phyloP scores from a whole-genome alignment of 2,888 invertebrate species.

The Lobophora halterata region DNA sequence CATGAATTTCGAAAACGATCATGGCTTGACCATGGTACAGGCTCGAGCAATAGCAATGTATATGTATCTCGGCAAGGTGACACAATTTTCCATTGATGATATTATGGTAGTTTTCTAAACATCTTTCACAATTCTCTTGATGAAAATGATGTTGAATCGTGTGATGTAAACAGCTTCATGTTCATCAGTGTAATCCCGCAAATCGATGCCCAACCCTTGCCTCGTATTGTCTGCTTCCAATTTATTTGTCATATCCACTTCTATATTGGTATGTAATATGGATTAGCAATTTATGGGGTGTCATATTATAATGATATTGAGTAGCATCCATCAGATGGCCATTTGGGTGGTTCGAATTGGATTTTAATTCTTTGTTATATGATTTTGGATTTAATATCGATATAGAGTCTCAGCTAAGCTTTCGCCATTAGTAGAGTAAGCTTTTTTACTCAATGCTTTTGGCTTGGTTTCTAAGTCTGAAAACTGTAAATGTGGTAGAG shows the following conservation, averaged over 20 bases:
- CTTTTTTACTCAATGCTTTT: too few relatives aligned
- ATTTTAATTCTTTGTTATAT: constrained; percentile 16
- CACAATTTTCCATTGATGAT: too few relatives aligned
- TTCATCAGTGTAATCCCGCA: constrained; percentile 41
- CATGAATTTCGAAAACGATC: too few relatives aligned
- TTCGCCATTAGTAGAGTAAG: too few relatives aligned
- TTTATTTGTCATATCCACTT: constrained; percentile 65
- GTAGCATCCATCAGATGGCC: constrained; percentile 10
- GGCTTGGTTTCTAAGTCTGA: too few relatives aligned
- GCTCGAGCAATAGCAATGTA: too few relatives aligned
- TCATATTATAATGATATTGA: constrained; percentile 39
- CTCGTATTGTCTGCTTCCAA: constrained; percentile 51
- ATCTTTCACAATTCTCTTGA: too few relatives aligned
- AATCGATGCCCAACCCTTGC: constrained; percentile 62
- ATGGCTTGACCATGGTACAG: too few relatives aligned
- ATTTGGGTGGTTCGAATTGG: constrained; percentile 12
- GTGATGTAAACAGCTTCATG: constrained; percentile 8
- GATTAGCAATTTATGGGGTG: constrained; percentile 46
- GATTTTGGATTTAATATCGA: background rate
- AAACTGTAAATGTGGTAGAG: too few relatives aligned
- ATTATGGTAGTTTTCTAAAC: too few relatives aligned
- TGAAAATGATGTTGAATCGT: too few relatives aligned
- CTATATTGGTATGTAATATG: constrained; percentile 57
- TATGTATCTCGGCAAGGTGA: too few relatives aligned
- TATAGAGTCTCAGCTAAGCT: background rate